Conservation (phyloP, 2,888 invertebrate genomes). For the Germaria angustata region DNA sequence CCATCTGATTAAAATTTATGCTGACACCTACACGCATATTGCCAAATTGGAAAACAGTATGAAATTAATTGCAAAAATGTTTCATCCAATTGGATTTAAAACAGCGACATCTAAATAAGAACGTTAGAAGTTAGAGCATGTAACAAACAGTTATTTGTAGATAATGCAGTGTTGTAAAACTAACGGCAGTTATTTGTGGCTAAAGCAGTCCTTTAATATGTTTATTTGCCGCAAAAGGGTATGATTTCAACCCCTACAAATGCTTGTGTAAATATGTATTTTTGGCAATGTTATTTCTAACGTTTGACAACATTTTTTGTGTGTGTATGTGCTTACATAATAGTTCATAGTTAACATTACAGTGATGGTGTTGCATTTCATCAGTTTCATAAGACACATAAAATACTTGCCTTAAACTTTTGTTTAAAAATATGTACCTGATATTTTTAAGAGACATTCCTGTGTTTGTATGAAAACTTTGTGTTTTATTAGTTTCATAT, state of each 20-base stretch:
- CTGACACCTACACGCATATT: conserved; percentile 28
- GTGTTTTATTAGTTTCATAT: no score
- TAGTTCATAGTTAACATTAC: no score
- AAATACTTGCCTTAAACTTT: no score
- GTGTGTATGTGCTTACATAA: neutral
- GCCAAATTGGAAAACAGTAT: neutral
- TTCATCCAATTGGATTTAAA: conserved; percentile 51
- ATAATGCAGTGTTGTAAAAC: conserved; percentile 24
- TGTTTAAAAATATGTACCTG: no score
- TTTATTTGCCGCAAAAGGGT: no score
- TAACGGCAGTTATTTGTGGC: conserved; percentile 59
- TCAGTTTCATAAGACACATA: no score
- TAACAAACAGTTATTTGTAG: conserved; percentile 50
- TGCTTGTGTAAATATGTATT: no score
- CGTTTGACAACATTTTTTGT: neutral
- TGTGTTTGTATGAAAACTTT: no score
- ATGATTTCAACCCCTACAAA: conserved; percentile 34
- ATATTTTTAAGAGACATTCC: no score
- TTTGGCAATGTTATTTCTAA: no score
- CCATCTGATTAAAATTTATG: conserved; percentile 5
- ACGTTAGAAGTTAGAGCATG: neutral
- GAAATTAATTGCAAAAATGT: conserved; percentile 17
- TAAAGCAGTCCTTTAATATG: conserved; percentile 60
- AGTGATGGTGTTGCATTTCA: no score
- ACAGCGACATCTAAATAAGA: conserved; percentile 61